Evolutionary conservation across 2,888 invertebrate species (phyloP).

Genomic region (Clanis bilineata): DNA sequence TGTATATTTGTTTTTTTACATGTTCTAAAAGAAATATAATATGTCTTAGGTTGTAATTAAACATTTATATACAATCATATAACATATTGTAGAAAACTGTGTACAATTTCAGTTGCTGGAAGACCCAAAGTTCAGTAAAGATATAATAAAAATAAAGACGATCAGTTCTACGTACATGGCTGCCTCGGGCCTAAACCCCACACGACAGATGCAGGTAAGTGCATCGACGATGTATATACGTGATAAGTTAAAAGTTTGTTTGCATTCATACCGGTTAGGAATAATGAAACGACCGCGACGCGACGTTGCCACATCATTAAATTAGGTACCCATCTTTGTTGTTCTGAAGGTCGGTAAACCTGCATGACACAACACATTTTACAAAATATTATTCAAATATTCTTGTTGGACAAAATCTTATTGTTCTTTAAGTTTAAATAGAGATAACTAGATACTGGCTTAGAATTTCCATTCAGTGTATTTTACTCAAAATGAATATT

Average conservation of each 20-base stretch:
- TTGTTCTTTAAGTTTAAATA: neutral
- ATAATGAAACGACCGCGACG: slow-evolving; percentile 1
- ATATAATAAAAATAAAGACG: slow-evolving; percentile 97
- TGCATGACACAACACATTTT: neutral
- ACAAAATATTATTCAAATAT: neutral
- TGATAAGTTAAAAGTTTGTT: too few species aligned
- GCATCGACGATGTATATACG: too few species aligned
- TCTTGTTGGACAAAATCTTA: neutral
- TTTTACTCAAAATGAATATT: too few species aligned
- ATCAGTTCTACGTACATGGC: slow-evolving; percentile 98
- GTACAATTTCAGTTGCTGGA: slow-evolving; percentile 93
- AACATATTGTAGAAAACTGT: too few species aligned
- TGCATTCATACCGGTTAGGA: neutral
- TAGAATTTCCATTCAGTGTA: too few species aligned
- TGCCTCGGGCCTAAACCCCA: slow-evolving; percentile 94
- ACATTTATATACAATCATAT: too few species aligned
- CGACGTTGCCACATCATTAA: slow-evolving; percentile 1
- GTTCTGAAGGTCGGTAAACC: slow-evolving; percentile 3
- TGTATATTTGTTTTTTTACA: too few species aligned
- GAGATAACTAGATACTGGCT: neutral
- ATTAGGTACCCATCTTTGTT: slow-evolving; percentile 15
- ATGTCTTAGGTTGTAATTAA: too few species aligned
- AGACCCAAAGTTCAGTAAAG: slow-evolving; percentile 89
- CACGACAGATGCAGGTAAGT: slow-evolving; percentile 69
- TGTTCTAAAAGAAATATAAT: too few species aligned